Base-by-base conservation (phyloP, 2,888 invertebrate species). In the Stratiomys singularior region DNA sequence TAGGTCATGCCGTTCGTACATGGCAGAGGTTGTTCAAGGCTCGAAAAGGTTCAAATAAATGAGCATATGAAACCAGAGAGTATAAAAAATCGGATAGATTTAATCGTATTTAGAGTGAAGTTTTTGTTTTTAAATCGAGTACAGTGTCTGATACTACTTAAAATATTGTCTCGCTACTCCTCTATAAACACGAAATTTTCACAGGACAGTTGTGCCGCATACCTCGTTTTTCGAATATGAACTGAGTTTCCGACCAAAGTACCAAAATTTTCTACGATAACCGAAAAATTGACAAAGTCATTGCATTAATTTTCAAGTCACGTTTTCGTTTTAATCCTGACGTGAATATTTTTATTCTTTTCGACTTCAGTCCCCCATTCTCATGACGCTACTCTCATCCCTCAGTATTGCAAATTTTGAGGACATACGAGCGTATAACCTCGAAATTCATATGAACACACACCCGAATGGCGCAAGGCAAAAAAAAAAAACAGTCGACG, bases 281-380 rank as follows among this genome's bases (percentile, higher is more conserved):
- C 78, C 71, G 77, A 80, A 81, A 79, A 79, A 64, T 80, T 80
- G 80, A 77, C 79, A 79, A 79, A 79, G 77, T 82, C 82, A 83
- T 84, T 82, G 82, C 82, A 83, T 85, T 85, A 82, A 84, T 83
- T 85, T 86, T 84, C 86, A 78, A 84, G 84, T 85, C 86, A 86
- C 86, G 86, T 86, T 83, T 84, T 83, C 85, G 85, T 86, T 86
- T 86, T 86, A 86, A 86, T 86, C 86, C 86, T 86, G 86, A 86
- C 86, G 86, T 84, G 86, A 86, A 86, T 86, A 86, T 76, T 76
- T 76, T 76, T 66, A 76, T 76, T 66, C 69, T 13, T 66, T 25
- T 76, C 30, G 27, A 23, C 63, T 63, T 46, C 47, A n/a, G n/a
- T 11, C 27, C 30, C n/a, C 37, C 69, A 11, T 27, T n/a, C 52